Evolutionary conservation across 2,888 invertebrate genomes (phyloP).

Genomic region (Ommatoiulus sabulosus): DNA sequence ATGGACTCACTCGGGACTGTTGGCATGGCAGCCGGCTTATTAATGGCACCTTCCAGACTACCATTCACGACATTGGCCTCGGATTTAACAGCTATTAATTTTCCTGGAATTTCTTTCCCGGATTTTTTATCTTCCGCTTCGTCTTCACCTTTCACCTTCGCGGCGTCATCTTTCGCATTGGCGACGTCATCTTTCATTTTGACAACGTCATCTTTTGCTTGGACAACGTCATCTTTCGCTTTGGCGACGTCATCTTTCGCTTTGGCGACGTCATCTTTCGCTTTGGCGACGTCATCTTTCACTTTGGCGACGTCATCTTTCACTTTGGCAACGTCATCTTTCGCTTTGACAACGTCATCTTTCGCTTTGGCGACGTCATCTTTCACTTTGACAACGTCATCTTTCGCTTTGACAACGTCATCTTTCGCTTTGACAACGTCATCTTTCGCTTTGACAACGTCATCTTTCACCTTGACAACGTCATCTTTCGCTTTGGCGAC

Average conservation of each 20-base stretch:
- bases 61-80: neutral
- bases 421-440: neutral
- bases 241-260: neutral
- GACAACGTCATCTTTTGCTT: neutral
- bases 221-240: neutral
- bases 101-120: neutral
- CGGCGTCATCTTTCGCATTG: neutral
- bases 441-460: neutral
- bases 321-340: neutral
- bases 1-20: neutral
- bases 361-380: neutral
- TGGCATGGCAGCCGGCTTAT: conserved; percentile 39
- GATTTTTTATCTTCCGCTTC: neutral
- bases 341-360: neutral
- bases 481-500: no score
- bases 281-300: neutral
- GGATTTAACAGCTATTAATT: conserved; percentile 8
- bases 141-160: no score
- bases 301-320: neutral
- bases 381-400: neutral
- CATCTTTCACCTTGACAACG: no score
- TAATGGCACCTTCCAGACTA: conserved; percentile 23
- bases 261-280: neutral
- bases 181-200: neutral
- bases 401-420: neutral